Conservation (phyloP, 1,140 invertebrate species). For the Danaus melanippus region DNA sequence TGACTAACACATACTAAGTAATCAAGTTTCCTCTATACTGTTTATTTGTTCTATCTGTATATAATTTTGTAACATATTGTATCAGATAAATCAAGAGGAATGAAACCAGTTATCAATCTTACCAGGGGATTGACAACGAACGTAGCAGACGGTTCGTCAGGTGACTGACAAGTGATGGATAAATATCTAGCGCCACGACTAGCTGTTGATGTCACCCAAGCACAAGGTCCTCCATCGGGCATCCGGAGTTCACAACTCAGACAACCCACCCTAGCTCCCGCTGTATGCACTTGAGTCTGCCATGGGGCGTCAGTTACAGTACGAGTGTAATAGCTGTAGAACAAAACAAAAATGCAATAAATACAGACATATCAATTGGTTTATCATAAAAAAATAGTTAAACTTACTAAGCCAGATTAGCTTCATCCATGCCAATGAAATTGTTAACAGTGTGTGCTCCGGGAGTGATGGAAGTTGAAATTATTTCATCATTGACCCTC, state of each 20-base stretch:
- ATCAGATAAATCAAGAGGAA: too few relatives aligned
- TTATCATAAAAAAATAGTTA: conserved; percentile 3
- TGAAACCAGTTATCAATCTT: conserved; percentile 11
- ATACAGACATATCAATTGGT: neutral
- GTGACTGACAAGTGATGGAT: conserved; percentile 57
- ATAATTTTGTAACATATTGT: too few relatives aligned
- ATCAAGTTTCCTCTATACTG: too few relatives aligned
- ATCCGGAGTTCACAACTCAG: conserved; percentile 61
- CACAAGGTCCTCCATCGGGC: conserved; percentile 56
- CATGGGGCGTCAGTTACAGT: conserved; percentile 60
- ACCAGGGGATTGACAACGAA: conserved; percentile 56
- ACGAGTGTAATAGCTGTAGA: conserved; percentile 67
- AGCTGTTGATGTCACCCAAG: conserved; percentile 72
- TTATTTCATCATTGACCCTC: conserved; percentile 39
- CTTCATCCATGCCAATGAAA: conserved; percentile 62
- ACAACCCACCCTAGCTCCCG: conserved; percentile 56
- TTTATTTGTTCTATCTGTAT: too few relatives aligned
- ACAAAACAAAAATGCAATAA: neutral
- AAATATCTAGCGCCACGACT: conserved; percentile 73
- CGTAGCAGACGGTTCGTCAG: conserved; percentile 66
- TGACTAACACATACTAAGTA: too few relatives aligned
- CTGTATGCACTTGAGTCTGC: conserved; percentile 67
- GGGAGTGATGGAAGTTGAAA: conserved; percentile 42
- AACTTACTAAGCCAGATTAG: conserved; percentile 46
- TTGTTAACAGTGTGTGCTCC: conserved; percentile 64